A percentile compares a stretch with the other conserved stretches of the same genome.
These are phyloP conservation scores for Brachionus paranguensis DNA, from an alignment of 1,140 invertebrate genomes.

Conservation along the genomic window DNA sequence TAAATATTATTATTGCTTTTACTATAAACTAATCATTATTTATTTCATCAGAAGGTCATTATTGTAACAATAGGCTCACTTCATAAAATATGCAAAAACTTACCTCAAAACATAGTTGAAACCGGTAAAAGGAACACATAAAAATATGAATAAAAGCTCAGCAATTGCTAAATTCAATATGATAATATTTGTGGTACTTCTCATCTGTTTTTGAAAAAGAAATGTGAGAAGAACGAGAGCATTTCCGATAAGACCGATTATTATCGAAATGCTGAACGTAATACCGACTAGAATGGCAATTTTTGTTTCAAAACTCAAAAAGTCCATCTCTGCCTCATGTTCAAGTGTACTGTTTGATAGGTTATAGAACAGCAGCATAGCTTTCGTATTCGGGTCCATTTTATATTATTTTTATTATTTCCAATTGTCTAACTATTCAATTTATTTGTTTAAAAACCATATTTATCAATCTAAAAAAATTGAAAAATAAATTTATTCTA, in stretches of 20 bases:
- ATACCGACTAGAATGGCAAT: constrained; percentile 28
- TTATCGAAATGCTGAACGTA: constrained; percentile 16
- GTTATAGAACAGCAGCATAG: not conserved
- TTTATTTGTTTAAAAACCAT: not conserved
- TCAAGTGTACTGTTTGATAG: not conserved
- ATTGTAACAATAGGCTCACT: too few relatives aligned
- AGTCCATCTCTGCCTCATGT: not conserved
- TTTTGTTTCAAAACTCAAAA: constrained; percentile 29
- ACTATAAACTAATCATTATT: too few relatives aligned
- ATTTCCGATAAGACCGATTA: constrained; percentile 81
- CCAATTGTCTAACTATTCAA: not conserved
- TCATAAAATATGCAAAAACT: not conserved
- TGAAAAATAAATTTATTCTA: too few relatives aligned
- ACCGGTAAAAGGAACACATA: constrained; percentile 74
- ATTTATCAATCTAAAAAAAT: not conserved
- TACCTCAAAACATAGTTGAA: constrained; percentile 45
- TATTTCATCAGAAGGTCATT: too few relatives aligned
- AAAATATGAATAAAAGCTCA: constrained; percentile 85
- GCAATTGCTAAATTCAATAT: constrained; percentile 77
- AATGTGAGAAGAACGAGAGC: constrained; percentile 74
- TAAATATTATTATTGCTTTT: too few relatives aligned
- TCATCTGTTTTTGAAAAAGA: constrained; percentile 80
- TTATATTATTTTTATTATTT: not conserved
- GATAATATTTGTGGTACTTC: constrained; percentile 82
- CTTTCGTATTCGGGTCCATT: not conserved